Conservation (phyloP, 2,797 vertebrate genomes). For the Odontamblyopus lacepedii region DNA sequence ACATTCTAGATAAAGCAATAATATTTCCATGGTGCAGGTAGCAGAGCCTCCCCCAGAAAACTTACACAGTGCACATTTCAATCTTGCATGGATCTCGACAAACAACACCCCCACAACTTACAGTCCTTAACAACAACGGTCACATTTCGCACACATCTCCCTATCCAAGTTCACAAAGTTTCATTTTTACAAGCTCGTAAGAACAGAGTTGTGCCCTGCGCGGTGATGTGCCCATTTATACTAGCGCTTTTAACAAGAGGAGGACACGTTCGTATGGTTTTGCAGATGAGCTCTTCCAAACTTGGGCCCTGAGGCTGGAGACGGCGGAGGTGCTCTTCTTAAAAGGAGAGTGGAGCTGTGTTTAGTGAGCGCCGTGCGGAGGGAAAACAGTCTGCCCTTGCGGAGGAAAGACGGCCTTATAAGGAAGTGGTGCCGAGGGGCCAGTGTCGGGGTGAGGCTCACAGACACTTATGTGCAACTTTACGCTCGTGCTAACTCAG, state of each 20-base stretch:
- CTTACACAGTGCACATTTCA: neutral
- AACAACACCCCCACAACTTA: neutral
- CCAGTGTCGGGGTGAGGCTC: constrained; percentile 20
- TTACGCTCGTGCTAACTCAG: neutral
- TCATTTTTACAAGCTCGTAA: constrained; percentile 1
- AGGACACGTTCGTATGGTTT: neutral
- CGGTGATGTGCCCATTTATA: constrained; percentile 2
- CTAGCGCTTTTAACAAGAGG: constrained; percentile 8
- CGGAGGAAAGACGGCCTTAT: constrained; percentile 50
- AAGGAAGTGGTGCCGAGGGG: constrained; percentile 44
- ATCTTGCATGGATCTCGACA: neutral
- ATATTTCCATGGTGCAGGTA: too few species aligned
- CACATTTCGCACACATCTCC: neutral
- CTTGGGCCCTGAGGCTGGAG: neutral
- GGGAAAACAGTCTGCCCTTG: constrained; percentile 40
- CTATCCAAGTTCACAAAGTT: neutral
- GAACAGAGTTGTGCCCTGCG: neutral
- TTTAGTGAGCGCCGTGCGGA: constrained; percentile 27
- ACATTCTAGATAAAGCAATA: too few species aligned
- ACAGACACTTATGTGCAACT: neutral
- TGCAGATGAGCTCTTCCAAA: neutral
- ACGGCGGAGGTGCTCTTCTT: constrained; percentile 17
- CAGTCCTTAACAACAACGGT: too few species aligned
- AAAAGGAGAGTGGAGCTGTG: constrained; percentile 36
- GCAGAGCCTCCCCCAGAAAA: too few species aligned